phyloP scores from a whole-genome alignment of 2,113 vertebrate species.

The Ardeotis arabs region DNA sequence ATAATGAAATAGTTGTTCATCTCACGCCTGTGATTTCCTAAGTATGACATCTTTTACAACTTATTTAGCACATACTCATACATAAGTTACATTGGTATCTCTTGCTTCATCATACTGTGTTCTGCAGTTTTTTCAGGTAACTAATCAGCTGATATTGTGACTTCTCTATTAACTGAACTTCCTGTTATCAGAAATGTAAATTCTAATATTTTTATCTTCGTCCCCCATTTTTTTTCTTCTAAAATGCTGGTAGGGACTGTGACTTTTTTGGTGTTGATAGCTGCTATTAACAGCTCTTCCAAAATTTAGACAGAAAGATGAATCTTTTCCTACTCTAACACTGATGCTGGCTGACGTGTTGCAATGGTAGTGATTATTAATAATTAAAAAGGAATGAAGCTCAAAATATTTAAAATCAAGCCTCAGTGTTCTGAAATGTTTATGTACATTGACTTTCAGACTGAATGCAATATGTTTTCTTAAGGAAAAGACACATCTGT shows the following conservation, averaged over 20 bases:
- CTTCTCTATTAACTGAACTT: background rate
- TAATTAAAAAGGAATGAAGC: background rate
- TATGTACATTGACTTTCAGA: background rate
- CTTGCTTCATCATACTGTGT: background rate
- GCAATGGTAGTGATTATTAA: background rate
- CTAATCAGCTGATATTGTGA: background rate
- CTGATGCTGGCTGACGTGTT: background rate
- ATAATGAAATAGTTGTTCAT: background rate
- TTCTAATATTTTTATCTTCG: background rate
- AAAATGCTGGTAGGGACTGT: background rate
- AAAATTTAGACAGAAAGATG: background rate
- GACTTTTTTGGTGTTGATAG: background rate
- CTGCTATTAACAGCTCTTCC: background rate
- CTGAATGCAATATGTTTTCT: background rate
- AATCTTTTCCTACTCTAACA: background rate
- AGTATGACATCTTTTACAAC: background rate
- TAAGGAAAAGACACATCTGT: background rate
- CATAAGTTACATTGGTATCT: background rate
- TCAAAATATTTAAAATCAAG: background rate
- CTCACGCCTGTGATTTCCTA: background rate
- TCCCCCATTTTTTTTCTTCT: background rate
- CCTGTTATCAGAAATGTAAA: background rate
- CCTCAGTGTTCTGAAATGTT: background rate
- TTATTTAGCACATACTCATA: background rate
- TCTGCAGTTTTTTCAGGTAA: background rate